Conservation (phyloP, 2,113 vertebrate species). For the Nycticryphes semicollaris region DNA sequence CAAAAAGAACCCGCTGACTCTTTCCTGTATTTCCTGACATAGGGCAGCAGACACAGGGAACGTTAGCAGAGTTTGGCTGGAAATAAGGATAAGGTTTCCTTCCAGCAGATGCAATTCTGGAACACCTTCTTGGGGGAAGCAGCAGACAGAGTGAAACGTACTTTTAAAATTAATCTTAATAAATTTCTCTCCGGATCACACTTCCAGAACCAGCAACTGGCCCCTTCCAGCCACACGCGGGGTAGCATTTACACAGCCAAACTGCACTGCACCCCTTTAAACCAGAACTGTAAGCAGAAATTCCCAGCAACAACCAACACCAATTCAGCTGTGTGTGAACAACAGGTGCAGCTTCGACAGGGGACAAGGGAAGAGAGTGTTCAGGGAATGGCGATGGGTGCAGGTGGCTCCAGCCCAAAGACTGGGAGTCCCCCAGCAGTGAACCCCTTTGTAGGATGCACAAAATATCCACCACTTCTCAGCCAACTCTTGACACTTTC, state of each 20-base stretch:
- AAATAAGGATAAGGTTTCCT: not conserved
- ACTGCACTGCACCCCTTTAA: not conserved
- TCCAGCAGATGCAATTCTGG: not conserved
- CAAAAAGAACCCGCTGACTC: not conserved
- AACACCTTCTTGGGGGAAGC: not conserved
- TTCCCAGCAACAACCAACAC: not conserved
- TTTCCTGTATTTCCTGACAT: not conserved
- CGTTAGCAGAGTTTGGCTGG: not conserved
- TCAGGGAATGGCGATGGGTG: fast-evolving
- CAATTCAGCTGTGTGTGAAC: not conserved
- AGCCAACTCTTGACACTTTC: not conserved
- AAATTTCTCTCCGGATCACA: not conserved
- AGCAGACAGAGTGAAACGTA: not conserved
- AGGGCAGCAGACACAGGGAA: not conserved
- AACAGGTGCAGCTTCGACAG: not conserved
- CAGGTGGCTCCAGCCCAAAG: not conserved
- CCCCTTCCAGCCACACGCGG: not conserved
- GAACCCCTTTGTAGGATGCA: not conserved
- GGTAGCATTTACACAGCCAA: not conserved
- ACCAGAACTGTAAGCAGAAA: not conserved
- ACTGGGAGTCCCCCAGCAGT: not conserved
- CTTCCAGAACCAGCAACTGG: not conserved
- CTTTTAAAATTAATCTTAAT: not conserved
- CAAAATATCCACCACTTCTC: not conserved
- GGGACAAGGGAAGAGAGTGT: not conserved